phyloP scores from a whole-genome alignment of 2,888 invertebrate genomes.

The Coenonympha arcania region DNA sequence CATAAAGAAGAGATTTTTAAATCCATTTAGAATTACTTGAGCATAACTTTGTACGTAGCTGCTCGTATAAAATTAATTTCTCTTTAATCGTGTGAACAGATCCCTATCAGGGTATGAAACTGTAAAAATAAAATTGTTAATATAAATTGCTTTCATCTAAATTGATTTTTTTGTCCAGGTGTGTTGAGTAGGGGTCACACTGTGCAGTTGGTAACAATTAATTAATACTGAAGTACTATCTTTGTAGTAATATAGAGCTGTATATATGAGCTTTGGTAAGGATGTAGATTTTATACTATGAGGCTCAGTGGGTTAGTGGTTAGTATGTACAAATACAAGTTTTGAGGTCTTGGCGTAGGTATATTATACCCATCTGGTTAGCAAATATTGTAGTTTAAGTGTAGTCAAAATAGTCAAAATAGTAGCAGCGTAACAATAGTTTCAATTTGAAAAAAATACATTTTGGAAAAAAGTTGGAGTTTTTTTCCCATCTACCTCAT shows the following conservation, averaged over 20 bases:
- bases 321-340: no score
- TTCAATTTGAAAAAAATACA: no score
- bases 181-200: neutral
- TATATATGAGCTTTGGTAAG: no score
- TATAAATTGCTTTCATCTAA: constrained; percentile 19
- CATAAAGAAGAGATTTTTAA: neutral
- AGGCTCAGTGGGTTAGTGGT: no score
- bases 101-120: constrained; percentile 31
- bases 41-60: neutral
- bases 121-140: constrained; percentile 19
- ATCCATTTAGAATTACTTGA: neutral
- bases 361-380: no score
- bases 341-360: no score
- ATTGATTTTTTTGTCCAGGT: constrained; percentile 18
- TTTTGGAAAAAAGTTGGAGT: no score
- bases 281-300: no score
- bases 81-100: constrained; percentile 43
- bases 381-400: no score
- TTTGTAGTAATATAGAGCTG: neutral
- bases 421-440: no score
- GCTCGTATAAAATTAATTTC: constrained; percentile 34
- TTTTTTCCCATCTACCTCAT: no score
- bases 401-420: no score
- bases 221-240: neutral
- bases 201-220: constrained; percentile 2